phyloP scores from a whole-genome alignment of 2,113 vertebrate species.

The Penelope pileata region DNA sequence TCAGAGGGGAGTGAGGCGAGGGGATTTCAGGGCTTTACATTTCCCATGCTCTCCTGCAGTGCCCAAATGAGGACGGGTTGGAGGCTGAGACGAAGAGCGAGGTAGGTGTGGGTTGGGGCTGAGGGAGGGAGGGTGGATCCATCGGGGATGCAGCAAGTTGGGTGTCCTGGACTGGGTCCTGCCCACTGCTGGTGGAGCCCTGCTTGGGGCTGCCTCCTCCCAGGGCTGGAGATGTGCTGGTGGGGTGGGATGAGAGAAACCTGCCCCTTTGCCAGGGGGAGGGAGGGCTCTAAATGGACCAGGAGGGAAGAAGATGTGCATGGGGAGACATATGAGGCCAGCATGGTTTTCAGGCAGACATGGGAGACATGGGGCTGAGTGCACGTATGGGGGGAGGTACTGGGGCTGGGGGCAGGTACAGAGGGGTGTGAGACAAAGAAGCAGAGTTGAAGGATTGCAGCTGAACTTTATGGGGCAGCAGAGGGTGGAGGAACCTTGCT shows the following conservation, averaged over 20 bases:
- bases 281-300: neutral
- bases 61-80: neutral
- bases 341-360: neutral
- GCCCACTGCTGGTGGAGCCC: neutral
- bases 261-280: neutral
- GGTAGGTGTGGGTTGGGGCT: neutral
- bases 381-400: too few relatives aligned
- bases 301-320: neutral
- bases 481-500: neutral
- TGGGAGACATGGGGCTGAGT: neutral
- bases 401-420: neutral
- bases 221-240: neutral
- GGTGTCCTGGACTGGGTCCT: neutral
- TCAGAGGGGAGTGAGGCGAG: neutral
- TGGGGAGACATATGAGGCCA: neutral
- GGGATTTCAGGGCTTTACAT: neutral
- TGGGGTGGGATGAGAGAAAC: neutral
- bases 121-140: neutral
- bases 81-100: neutral
- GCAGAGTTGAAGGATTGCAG: neutral
- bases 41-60: constrained; percentile 28
- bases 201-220: fast-evolving
- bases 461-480: neutral
- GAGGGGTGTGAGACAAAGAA: neutral
- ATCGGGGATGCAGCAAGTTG: fast-evolving